These are phyloP conservation scores for Umimayanthus kanabou DNA, from an alignment of 92 coral and sea anemone species.

Conservation along the genomic window DNA sequence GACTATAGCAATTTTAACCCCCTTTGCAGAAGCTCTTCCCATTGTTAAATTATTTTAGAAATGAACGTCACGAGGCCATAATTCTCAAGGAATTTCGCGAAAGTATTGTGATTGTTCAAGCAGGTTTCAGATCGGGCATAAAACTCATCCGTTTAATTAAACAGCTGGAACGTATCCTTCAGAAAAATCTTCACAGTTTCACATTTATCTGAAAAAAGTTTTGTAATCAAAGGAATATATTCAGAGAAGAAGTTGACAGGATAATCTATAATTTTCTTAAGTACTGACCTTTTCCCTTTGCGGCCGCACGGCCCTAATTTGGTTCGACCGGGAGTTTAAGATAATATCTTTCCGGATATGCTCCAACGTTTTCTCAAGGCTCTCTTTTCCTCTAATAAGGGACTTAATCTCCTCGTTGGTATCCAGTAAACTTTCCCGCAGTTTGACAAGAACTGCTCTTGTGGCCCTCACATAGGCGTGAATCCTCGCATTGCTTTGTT, in stretches of 20 bases:
- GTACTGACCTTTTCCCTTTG: constrained; percentile 87
- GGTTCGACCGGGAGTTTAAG: constrained; percentile 78
- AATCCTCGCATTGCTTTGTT: constrained; percentile 91
- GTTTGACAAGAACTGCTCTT: constrained; percentile 91
- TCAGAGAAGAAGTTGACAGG: constrained; percentile 3
- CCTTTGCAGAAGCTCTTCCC: background rate
- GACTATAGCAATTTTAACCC: background rate
- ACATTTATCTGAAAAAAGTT: background rate
- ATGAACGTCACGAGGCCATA: background rate
- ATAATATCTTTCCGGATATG: constrained; percentile 92
- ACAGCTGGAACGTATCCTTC: background rate
- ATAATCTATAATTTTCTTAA: background rate
- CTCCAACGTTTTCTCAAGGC: constrained; percentile 86
- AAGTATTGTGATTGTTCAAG: background rate
- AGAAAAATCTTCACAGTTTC: background rate
- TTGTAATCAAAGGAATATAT: no score
- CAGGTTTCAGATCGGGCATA: background rate
- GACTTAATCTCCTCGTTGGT: constrained; percentile 98
- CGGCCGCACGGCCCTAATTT: constrained; percentile 79
- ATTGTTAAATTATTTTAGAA: background rate
- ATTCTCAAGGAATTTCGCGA: background rate
- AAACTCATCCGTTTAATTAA: background rate
- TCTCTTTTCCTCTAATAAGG: constrained; percentile 87
- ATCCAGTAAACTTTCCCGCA: constrained; percentile 89
- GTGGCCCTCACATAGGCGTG: constrained; percentile 98